phyloP scores from a whole-genome alignment of 2,797 vertebrate genomes.

The Eremophila alpestris region DNA sequence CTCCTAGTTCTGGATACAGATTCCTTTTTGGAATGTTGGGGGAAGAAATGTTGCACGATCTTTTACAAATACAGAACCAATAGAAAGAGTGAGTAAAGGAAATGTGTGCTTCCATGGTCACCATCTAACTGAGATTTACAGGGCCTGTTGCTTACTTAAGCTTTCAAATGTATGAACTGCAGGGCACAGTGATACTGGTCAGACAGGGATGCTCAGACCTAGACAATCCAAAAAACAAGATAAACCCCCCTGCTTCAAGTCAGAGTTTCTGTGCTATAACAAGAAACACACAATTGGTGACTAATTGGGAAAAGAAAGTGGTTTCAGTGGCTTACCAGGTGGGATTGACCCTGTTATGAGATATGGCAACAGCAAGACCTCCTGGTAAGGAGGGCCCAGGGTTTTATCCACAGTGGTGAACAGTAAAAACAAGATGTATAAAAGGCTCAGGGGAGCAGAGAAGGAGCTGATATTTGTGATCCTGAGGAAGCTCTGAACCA shows the following conservation, averaged over 20 bases:
- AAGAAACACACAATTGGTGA: not conserved
- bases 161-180: not conserved
- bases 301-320: not conserved
- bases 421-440: not conserved
- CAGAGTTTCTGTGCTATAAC: not conserved
- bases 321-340: not conserved
- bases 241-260: not conserved
- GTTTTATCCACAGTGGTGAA: rapidly evolving
- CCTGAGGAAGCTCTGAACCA: not conserved
- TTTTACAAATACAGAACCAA: not conserved
- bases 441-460: not conserved
- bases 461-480: not conserved
- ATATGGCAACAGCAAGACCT: not conserved
- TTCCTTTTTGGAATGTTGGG: not conserved
- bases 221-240: not conserved
- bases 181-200: not conserved
- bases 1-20: not conserved
- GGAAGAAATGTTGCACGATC: not conserved
- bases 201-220: not conserved
- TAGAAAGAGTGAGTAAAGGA: not conserved
- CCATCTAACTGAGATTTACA: not conserved
- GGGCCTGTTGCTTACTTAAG: not conserved
- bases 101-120: not conserved
- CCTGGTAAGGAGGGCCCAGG: too few relatives aligned
- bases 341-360: not conserved